phyloP scores from a whole-genome alignment of 2,888 invertebrate genomes.

The Drosophila demipolita region DNA sequence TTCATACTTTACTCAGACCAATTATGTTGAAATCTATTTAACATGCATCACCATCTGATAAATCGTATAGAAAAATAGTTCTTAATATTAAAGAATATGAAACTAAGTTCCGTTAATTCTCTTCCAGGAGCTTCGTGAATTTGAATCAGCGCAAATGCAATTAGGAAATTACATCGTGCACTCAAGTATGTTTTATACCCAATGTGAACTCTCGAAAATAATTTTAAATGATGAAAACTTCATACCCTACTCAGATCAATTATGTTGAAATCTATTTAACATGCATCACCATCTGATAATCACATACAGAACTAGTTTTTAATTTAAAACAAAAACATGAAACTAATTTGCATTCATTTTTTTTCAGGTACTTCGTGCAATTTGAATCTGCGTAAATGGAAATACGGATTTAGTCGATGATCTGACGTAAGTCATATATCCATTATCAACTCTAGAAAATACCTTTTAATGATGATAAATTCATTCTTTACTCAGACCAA shows the following conservation, averaged over 20 bases:
- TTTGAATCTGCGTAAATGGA: neutral
- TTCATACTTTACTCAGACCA: slow-evolving; percentile 59
- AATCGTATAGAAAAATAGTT: neutral
- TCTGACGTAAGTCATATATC: slow-evolving; percentile 9
- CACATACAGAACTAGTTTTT: neutral
- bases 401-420: no score
- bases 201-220: neutral
- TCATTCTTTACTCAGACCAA: slow-evolving; percentile 60
- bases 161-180: no score
- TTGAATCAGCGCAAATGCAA: neutral
- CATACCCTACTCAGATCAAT: slow-evolving; percentile 60
- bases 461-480: slow-evolving; percentile 54
- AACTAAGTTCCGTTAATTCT: neutral
- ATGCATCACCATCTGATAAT: slow-evolving; percentile 79
- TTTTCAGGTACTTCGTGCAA: neutral
- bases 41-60: slow-evolving; percentile 4
- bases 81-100: neutral
- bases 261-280: slow-evolving; percentile 63
- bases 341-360: neutral
- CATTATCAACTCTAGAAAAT: neutral
- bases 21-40: slow-evolving; percentile 54
- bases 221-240: slow-evolving; percentile 58
- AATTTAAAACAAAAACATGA: neutral
- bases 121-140: neutral
- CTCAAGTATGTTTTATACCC: slow-evolving; percentile 4